Percentiles rank a stretch among this genome's conserved stretches.
Conservation (phyloP, 1,140 invertebrate genomes). For the Trichoplusia ni region DNA sequence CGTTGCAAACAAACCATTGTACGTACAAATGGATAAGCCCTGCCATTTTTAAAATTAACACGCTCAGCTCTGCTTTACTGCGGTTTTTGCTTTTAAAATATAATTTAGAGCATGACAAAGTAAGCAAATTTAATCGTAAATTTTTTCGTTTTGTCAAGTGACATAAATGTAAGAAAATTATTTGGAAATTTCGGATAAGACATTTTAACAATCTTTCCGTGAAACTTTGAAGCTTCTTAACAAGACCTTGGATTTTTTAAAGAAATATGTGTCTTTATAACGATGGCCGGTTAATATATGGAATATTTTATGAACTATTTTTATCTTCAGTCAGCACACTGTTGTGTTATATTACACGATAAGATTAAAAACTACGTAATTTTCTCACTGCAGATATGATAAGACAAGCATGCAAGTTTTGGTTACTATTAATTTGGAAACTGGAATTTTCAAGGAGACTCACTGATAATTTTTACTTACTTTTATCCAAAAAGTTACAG, state of each 20-base stretch:
- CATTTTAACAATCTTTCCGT: no score
- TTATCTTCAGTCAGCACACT: slow-evolving; percentile 15
- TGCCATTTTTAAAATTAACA: slow-evolving; percentile 26
- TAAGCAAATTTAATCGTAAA: no score
- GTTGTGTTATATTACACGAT: slow-evolving; percentile 18
- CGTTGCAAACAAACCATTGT: slow-evolving; percentile 65
- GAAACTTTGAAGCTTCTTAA: no score
- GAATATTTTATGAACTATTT: slow-evolving; percentile 1
- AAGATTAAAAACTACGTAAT: slow-evolving; percentile 22
- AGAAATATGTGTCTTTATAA: no score
- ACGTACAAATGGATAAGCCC: slow-evolving; percentile 24
- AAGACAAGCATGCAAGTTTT: neutral
- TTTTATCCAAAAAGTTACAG: no score
- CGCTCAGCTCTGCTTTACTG: neutral
- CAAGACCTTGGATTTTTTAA: no score
- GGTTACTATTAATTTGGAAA: neutral
- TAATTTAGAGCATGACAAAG: neutral
- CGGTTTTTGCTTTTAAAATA: neutral
- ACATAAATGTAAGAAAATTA: no score
- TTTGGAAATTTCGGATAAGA: no score
- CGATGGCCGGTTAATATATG: no score
- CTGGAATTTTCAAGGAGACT: neutral
- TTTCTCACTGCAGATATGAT: slow-evolving; percentile 9
- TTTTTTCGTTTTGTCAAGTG: no score
- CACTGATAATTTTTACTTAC: no score